These are phyloP conservation scores for Natator depressus DNA, from an alignment of 2,113 vertebrate genomes.

Conservation along the genomic window DNA sequence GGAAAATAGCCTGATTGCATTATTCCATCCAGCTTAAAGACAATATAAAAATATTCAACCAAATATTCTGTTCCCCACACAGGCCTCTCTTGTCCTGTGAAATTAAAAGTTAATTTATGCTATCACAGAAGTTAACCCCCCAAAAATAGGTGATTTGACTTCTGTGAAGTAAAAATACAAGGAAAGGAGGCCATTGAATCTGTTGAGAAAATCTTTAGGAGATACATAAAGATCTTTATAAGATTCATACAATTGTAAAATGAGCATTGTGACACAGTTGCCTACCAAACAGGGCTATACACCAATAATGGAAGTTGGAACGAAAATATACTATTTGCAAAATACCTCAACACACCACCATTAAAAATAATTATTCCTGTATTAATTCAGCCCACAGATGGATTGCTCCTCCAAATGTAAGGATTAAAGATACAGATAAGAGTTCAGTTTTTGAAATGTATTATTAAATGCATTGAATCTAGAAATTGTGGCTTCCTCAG, in stretches of 20 bases:
- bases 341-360: not conserved
- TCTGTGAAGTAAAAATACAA: not conserved
- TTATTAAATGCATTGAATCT: not conserved
- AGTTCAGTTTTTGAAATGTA: not conserved
- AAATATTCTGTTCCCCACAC: not conserved
- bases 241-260: not conserved
- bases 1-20: not conserved
- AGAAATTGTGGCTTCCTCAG: not conserved
- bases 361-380: not conserved
- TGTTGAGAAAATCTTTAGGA: not conserved
- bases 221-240: not conserved
- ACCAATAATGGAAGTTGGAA: not conserved
- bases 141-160: not conserved
- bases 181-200: not conserved
- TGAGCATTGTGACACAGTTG: not conserved
- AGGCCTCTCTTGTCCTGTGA: not conserved
- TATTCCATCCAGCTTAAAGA: not conserved
- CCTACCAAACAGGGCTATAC: not conserved
- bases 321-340: not conserved
- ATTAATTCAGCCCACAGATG: not conserved
- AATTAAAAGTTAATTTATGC: not conserved
- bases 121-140: not conserved
- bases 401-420: not conserved
- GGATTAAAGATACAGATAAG: not conserved
- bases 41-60: not conserved